Evolutionary conservation across 92 coral and sea anemone species (phyloP), one percentile per base, ranked within the genome.

Genomic region (Blastomussa wellsi): DNA sequence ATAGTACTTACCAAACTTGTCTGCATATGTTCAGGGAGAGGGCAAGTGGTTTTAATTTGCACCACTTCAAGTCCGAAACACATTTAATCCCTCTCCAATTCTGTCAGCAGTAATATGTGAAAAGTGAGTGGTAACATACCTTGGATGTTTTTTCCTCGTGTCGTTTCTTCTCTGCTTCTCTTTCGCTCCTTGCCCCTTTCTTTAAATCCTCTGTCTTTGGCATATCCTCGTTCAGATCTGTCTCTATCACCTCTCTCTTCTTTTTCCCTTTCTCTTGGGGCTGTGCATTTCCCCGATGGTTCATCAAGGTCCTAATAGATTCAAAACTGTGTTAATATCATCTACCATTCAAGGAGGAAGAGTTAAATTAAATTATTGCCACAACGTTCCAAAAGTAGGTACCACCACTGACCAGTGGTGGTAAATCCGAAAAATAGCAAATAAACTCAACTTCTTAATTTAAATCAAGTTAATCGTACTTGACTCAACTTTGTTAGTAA

Each of bases 191-290:
- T 69, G 26, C 84, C 84, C 29, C 87, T 84, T 62, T 83, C 86
- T 36, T 82, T 87, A 19, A 76, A 76, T 59, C 80, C 87, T 32
- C 82, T 86, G 44, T 89, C 87, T 60, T 83, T 83, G 60, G 62
- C 70, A 72, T 55, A 28, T 38, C 87, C 80, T 42, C 78, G 53
- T 22, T 47, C 84, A 41, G 26, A 12, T 66, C 83, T 77, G 74
- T 64, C 89, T 65, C 86, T 74, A 26, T 78, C 75, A 37, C 70
- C 38, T 55, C 89, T 74, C 29, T 91, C 97, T 48, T 85, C 91
- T 62, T 76, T 84, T 35, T 89, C 95, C 66, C 90, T 81, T 15
- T 92, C 95, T 87, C 89, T 87, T 53, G 88, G 85, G 8, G 94
- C 86, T n/a, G 71, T 47, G 31, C 83, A 84, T 67, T 76, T 80